phyloP scores from a whole-genome alignment of 2,888 invertebrate species.

The Acleris emargana region DNA sequence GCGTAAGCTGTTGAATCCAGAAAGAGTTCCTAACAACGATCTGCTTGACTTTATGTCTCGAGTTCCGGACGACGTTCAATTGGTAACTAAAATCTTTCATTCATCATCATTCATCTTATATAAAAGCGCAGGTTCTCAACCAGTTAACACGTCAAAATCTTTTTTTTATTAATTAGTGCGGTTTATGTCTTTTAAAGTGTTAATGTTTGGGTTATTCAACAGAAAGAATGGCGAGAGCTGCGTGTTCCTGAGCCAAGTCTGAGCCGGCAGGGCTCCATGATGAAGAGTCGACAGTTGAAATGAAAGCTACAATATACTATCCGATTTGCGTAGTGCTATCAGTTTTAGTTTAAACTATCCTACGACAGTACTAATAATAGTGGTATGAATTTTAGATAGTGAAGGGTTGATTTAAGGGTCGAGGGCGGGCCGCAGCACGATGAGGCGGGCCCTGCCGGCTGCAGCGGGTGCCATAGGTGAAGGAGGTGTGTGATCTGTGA shows the following conservation, averaged over 20 bases:
- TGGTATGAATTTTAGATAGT: no score
- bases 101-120: no score
- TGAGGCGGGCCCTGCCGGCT: no score
- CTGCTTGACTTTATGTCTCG: constrained; percentile 73
- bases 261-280: constrained; percentile 48
- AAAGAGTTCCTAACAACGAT: constrained; percentile 74
- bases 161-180: no score
- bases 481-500: constrained; percentile 23
- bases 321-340: no score
- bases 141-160: no score
- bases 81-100: constrained; percentile 56
- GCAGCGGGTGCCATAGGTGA: constrained; percentile 26
- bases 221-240: constrained; percentile 79
- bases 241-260: constrained; percentile 69
- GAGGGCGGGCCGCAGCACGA: constrained; percentile 11
- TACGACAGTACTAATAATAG: no score
- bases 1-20: constrained; percentile 67
- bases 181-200: neutral
- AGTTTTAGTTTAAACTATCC: no score
- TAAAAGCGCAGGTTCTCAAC: neutral
- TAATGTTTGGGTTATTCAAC: constrained; percentile 40
- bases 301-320: neutral
- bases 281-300: constrained; percentile 45
- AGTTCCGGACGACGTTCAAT: constrained; percentile 70
- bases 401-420: constrained; percentile 9